These are phyloP conservation scores for Drosophila mayri DNA, from an alignment of 1,140 invertebrate species.

Conservation along the genomic window DNA sequence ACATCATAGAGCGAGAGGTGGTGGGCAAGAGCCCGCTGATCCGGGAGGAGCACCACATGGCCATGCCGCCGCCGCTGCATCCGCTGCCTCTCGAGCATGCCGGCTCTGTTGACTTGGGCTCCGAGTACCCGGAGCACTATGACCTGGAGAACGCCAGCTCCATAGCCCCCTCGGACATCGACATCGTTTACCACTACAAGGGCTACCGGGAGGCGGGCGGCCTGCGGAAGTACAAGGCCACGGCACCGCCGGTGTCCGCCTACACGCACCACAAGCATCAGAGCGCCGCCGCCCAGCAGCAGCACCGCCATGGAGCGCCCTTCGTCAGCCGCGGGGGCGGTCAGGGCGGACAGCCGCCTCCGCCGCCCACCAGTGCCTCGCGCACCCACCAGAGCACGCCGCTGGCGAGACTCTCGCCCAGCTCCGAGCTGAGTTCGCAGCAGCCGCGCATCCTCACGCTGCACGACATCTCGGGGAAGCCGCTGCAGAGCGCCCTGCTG, in stretches of 20 bases:
- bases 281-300: conserved; percentile 86
- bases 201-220: conserved; percentile 93
- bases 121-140: conserved; percentile 97
- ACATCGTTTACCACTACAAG: conserved; percentile 98
- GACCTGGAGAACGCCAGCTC: conserved; percentile 98
- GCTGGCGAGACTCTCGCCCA: conserved; percentile 94
- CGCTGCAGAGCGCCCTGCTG: conserved; percentile 93
- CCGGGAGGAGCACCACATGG: conserved; percentile 91
- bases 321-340: conserved; percentile 87
- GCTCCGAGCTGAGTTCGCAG: conserved; percentile 95
- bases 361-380: conserved; percentile 87
- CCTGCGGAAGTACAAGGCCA: conserved; percentile 94
- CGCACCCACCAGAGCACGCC: conserved; percentile 94
- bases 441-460: conserved; percentile 95
- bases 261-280: conserved; percentile 92
- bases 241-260: conserved; percentile 89
- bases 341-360: conserved; percentile 88
- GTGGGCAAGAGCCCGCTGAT: conserved; percentile 91
- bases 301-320: conserved; percentile 89
- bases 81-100: conserved; percentile 89
- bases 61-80: conserved; percentile 88
- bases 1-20: conserved; percentile 96
- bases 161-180: conserved; percentile 98
- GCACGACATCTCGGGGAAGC: conserved; percentile 97
- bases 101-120: conserved; percentile 89